Base-by-base conservation (phyloP, 2,888 invertebrate genomes). In the Acanthacorydalis orientalis region DNA sequence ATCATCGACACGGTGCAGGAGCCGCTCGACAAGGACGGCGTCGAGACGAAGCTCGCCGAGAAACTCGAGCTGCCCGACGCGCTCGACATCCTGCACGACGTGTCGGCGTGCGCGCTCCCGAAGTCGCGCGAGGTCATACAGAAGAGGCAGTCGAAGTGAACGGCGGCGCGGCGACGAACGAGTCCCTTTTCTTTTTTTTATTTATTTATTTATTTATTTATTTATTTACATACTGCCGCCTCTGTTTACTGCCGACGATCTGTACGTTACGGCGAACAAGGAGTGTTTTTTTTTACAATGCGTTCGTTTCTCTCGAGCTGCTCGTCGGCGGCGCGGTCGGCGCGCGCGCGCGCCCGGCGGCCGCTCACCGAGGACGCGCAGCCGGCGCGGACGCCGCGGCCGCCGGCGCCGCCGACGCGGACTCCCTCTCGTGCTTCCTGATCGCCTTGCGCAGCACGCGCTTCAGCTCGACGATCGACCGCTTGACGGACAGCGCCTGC, bases 401-500 rank as follows among this genome's bases (percentile, higher is more conserved):
- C 9, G 42, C 31, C 1, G n/a, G 15, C 31, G n/a, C n/a, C 16
- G 10, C 39, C 23, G 23, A 23, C 23, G 23, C 23, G 23, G 6
- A 23, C 23, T 23, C 23, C 23, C 23, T 23, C 23, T 23, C 23
- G 23, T 23, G 6, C 6, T 23, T 23, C 9, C 31, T 32, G 12
- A 23, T 42, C n/a, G 47, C 47, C 16, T 35, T 43, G 15, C 47
- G 42, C 8, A 42, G 34, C 8, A 47, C 39, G 34, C 31, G 42
- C 7, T 42, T 42, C 15, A 47, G 14, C 55, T 78, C 78, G 6
- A 70, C 55, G 50, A 80, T 58, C 1, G 77, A 77, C 14, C 74
- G 61, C 67, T 78, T 78, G 40, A 79, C 73, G 41, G 74, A 72
- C 38, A 75, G 67, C 43, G 79, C 62, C 57, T 79, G 79, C 50